Percentiles rank a stretch among this genome's conserved stretches.
These are phyloP conservation scores for Lithobates pipiens DNA, from an alignment of 2,797 vertebrate species.

Conservation along the genomic window DNA sequence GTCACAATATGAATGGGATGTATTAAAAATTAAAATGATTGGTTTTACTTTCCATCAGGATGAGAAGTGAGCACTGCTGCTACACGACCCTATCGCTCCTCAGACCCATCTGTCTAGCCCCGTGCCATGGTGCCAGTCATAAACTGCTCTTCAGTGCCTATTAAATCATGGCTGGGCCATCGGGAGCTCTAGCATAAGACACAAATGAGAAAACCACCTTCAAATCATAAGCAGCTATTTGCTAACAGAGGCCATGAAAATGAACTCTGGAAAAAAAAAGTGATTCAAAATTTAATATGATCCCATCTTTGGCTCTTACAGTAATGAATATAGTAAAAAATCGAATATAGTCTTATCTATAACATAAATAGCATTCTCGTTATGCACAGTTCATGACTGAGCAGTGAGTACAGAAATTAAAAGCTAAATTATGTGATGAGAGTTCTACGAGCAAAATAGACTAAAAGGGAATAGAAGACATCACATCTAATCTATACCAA, in stretches of 20 bases:
- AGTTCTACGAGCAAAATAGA: neutral
- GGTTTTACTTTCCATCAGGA: constrained; percentile 74
- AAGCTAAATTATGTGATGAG: neutral
- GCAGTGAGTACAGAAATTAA: neutral
- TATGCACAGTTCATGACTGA: neutral
- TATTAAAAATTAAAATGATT: constrained; percentile 83
- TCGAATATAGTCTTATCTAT: neutral
- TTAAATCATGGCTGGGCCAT: constrained; percentile 58
- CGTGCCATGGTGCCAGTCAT: constrained; percentile 56
- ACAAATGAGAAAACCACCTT: constrained; percentile 31
- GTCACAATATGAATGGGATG: constrained; percentile 72
- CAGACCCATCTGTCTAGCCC: constrained; percentile 58
- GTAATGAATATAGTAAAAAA: neutral
- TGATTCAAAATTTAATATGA: neutral
- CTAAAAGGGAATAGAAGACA: neutral
- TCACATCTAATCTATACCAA: no score
- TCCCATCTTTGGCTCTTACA: neutral
- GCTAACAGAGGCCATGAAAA: constrained; percentile 21
- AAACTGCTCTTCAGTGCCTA: constrained; percentile 59
- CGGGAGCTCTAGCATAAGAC: constrained; percentile 35
- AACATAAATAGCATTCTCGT: neutral
- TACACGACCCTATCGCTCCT: constrained; percentile 52
- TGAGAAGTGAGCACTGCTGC: constrained; percentile 71
- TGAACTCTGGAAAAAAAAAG: constrained; percentile 1
- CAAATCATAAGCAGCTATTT: constrained; percentile 46